Conservation (phyloP, 2,113 vertebrate species). For the Scortum barcoo region DNA sequence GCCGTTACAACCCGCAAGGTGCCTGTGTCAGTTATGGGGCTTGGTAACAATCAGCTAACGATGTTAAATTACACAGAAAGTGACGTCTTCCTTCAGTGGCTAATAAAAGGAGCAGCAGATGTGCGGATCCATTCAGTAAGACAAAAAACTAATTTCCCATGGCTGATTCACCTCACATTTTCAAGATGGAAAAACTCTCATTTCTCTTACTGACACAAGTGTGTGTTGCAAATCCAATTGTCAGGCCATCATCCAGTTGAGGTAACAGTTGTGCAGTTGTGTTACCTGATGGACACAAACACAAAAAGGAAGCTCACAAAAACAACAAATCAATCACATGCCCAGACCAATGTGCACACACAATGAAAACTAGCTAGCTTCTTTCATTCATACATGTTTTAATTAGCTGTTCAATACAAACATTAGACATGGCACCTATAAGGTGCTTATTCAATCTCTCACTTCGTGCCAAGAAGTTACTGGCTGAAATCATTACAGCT, state of each 20-base stretch:
- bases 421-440: not conserved
- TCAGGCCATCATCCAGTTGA: constrained; percentile 14
- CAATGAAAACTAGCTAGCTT: not conserved
- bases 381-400: not conserved
- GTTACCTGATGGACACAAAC: constrained; percentile 13
- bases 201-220: not conserved
- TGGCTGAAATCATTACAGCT: not conserved
- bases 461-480: constrained; percentile 1
- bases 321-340: not conserved
- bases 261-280: constrained; percentile 19
- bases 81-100: not conserved
- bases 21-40: constrained; percentile 1
- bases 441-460: not conserved
- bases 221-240: constrained; percentile 16
- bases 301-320: constrained; percentile 7
- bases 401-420: not conserved
- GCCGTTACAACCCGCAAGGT: not conserved
- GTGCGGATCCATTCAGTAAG: not conserved
- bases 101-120: not conserved
- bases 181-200: constrained; percentile 27
- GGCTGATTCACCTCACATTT: not conserved
- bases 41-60: constrained; percentile 18
- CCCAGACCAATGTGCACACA: not conserved
- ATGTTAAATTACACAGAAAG: constrained; percentile 4
- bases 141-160: not conserved